Conservation (phyloP, 2,797 vertebrate genomes). For the Tolypeutes matacus region DNA sequence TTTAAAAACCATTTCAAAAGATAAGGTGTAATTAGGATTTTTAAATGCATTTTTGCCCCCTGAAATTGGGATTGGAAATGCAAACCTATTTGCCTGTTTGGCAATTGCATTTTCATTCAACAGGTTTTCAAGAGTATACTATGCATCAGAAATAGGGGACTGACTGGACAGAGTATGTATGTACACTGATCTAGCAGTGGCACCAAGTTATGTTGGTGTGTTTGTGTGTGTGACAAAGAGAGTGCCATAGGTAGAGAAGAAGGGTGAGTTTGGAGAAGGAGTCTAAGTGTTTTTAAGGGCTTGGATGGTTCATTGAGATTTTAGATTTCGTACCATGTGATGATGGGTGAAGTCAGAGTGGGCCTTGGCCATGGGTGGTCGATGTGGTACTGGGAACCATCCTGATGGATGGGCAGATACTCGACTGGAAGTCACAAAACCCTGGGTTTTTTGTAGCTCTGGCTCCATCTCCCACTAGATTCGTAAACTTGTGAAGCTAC, state of each 20-base stretch:
- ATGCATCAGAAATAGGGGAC: background rate
- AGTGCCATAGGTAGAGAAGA: background rate
- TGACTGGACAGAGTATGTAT: background rate
- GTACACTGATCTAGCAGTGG: background rate
- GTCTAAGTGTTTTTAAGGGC: background rate
- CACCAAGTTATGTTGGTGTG: background rate
- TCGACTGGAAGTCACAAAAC: background rate
- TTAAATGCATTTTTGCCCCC: background rate
- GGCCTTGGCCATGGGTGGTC: background rate
- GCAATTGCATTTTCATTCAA: background rate
- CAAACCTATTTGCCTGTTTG: background rate
- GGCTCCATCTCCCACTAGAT: background rate
- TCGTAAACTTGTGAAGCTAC: background rate
- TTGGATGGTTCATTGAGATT: background rate
- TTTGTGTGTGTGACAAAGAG: background rate
- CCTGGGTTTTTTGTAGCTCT: background rate
- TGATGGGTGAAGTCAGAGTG: background rate
- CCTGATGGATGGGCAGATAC: too few relatives aligned
- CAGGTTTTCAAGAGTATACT: background rate
- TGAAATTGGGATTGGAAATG: constrained; percentile 18
- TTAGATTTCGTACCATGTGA: background rate
- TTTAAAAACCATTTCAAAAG: constrained; percentile 50
- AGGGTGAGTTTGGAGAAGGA: background rate
- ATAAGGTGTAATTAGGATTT: background rate
- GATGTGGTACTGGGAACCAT: background rate